Evolutionary conservation across 2,888 invertebrate genomes (phyloP).

Genomic region (Melanchra persicariae): DNA sequence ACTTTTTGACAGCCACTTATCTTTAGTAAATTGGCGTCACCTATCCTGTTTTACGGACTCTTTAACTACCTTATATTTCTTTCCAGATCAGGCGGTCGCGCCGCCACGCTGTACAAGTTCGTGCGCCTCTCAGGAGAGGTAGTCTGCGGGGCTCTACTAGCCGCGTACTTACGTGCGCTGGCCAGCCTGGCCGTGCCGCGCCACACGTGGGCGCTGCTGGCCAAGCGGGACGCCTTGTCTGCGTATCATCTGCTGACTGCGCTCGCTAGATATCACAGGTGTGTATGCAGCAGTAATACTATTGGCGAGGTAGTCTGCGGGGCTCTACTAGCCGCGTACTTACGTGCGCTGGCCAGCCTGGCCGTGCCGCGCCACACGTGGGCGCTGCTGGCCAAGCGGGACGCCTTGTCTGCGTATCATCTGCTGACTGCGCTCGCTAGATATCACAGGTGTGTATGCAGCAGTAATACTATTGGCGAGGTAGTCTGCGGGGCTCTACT

Average conservation of each 20-base stretch:
- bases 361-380: too few species aligned
- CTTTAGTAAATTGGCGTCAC: too few species aligned
- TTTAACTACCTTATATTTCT: rapidly evolving
- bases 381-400: too few species aligned
- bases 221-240: slow-evolving; percentile 82
- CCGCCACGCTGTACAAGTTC: slow-evolving; percentile 97
- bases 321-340: slow-evolving; percentile 95
- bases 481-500: too few species aligned
- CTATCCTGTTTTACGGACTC: too few species aligned
- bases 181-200: slow-evolving; percentile 94
- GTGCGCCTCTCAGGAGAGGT: slow-evolving; percentile 96
- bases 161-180: slow-evolving; percentile 96
- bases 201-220: slow-evolving; percentile 92
- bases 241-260: slow-evolving; percentile 90
- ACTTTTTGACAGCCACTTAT: too few species aligned
- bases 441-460: too few species aligned
- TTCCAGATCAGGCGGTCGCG: slow-evolving; percentile 87
- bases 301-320: slow-evolving; percentile 95
- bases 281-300: slow-evolving; percentile 75
- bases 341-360: slow-evolving; percentile 97
- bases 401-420: too few species aligned
- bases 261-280: slow-evolving; percentile 93
- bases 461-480: too few species aligned
- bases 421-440: too few species aligned
- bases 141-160: slow-evolving; percentile 95